Base-by-base conservation (phyloP, 2,113 vertebrate species). In the Percina caprodes region DNA sequence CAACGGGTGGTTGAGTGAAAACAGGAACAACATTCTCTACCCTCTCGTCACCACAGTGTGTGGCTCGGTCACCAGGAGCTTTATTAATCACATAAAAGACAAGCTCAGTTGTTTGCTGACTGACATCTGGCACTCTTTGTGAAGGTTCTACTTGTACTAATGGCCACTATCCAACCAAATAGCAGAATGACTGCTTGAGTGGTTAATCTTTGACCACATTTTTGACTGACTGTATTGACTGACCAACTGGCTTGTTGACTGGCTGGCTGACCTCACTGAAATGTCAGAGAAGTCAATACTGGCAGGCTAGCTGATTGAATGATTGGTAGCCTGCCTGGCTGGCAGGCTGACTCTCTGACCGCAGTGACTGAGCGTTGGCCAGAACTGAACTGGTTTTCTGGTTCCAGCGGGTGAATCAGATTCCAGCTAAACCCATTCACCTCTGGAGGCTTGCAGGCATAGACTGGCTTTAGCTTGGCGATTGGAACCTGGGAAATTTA, bases 351-450 rank as follows among this genome's bases (percentile, higher is more conserved):
- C 63, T 86, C 49, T 74, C 66, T 55, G 66, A 87, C 92, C 83
- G 58, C 89, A 87, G 77, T 80, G 70, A 83, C 88, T 71, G 76
- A 78, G 79, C 35, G 16, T 46, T 13, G 71, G 87, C 88, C 80
- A 82, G 80, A 77, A 69, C 74, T 3, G 21, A 70, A 67, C 33
- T 19, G 39, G 23, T 80, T 77, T 75, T 91, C 77, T 74, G 75
- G 63, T 86, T 90, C 74, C 86, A 89, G 79, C 6, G 82, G 66
- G 60, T 87, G 86, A 91, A 80, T 92, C 88, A 76, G 80, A 69
- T 69, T 86, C 72, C 75, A 76, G 49, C 80, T 82, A 84, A 92
- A 93, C 85, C 69, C 85, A 59, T 82, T 92, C 86, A 89, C 79
- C 89, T 83, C 84, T 73, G 58, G 13, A 69, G 33, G 75, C n/a